These are phyloP conservation scores for Silurus lanzhouensis DNA, from an alignment of 2,797 vertebrate species.

Conservation along the genomic window DNA sequence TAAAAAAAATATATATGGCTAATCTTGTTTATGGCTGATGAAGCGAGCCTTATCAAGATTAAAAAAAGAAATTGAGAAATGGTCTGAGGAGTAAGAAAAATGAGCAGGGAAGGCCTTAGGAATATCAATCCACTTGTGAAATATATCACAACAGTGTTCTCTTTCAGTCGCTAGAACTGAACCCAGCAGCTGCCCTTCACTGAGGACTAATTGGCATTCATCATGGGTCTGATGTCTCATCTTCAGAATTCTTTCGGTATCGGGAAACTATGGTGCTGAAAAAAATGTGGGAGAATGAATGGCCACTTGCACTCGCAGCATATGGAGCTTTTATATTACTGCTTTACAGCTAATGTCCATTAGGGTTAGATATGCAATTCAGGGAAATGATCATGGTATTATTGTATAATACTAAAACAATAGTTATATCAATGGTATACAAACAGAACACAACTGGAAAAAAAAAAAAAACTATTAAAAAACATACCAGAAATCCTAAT, in stretches of 20 bases:
- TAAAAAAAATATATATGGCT: not conserved
- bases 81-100: conserved; percentile 10
- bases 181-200: conserved; percentile 33
- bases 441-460: too few relatives aligned
- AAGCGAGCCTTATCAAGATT: not conserved
- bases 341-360: not conserved
- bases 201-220: conserved; percentile 50
- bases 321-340: not conserved
- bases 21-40: not conserved
- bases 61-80: conserved; percentile 6
- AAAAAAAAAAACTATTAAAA: too few relatives aligned
- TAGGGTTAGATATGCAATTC: not conserved
- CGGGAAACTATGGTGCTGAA: conserved; percentile 28
- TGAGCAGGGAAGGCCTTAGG: conserved; percentile 15
- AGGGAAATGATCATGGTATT: too few relatives aligned
- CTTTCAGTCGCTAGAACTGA: conserved; percentile 21
- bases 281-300: conserved; percentile 38
- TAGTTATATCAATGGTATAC: too few relatives aligned
- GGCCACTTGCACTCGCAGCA: conserved; percentile 28
- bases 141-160: conserved; percentile 32
- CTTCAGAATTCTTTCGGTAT: conserved; percentile 38
- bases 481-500: too few relatives aligned
- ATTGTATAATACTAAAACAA: too few relatives aligned
- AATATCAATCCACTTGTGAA: conserved; percentile 28
- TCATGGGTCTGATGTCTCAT: conserved; percentile 44